phyloP scores from a whole-genome alignment of 2,888 invertebrate species.

The Dolichopus griseipennis region DNA sequence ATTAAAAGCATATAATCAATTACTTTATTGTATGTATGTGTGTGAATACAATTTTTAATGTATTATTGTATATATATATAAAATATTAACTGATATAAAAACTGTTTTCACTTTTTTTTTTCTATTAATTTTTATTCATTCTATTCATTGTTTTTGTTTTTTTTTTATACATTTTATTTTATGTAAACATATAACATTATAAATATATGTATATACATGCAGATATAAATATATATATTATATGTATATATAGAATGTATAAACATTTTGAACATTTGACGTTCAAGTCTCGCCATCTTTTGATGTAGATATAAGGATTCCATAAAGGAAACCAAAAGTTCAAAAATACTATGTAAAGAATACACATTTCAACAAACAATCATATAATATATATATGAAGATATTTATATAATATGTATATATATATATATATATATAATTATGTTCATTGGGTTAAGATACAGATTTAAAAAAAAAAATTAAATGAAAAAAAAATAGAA shows the following conservation, averaged over 20 bases:
- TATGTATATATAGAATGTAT: too few relatives aligned
- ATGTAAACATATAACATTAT: not conserved
- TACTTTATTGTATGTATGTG: not conserved
- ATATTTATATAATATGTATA: too few relatives aligned
- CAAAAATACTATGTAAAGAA: constrained; percentile 2
- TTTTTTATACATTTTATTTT: too few relatives aligned
- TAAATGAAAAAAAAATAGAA: too few relatives aligned
- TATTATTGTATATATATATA: too few relatives aligned
- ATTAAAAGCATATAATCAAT: not conserved
- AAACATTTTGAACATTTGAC: not conserved
- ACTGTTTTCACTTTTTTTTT: not conserved
- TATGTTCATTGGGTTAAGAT: too few relatives aligned
- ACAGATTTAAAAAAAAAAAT: too few relatives aligned
- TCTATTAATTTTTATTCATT: not conserved
- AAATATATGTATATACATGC: too few relatives aligned
- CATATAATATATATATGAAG: not conserved
- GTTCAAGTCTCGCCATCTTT: constrained; percentile 4
- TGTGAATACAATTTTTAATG: too few relatives aligned
- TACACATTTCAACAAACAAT: not conserved
- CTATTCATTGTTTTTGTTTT: too few relatives aligned
- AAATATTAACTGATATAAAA: not conserved
- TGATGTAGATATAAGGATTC: not conserved
- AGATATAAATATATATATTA: too few relatives aligned
- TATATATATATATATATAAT: too few relatives aligned
- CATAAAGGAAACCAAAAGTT: constrained; percentile 4